Evolutionary conservation across 2,888 invertebrate species (phyloP), one percentile per base, ranked within the genome.

Genomic region (Diplolepis rosae): DNA sequence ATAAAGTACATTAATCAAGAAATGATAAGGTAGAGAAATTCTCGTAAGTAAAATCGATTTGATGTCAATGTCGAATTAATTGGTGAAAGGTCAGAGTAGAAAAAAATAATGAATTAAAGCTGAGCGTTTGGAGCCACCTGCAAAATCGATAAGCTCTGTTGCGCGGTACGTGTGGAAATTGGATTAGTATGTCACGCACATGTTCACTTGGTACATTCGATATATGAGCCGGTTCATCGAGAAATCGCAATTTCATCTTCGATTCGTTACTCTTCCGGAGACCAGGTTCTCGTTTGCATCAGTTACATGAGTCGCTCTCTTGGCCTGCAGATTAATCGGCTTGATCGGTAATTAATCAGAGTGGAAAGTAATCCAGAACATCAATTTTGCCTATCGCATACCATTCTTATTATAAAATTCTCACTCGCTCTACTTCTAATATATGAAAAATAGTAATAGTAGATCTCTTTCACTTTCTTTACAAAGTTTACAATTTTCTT

Each of bases 201-300:
- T 61, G 35, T 39, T 61, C 24, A 35, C 35, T 35, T 61, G 18
- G 45, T 45, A 18, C 15, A 42, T 42, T 42, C 15, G 15, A 35
- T 54, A 32, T 56, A 56, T 35, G 24, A 35, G 35, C n/a, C 61
- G 39, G 35, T 3, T 35, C 35, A 39, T 11, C 39, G 61, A 61
- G 61, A 61, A 39, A 61, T 24, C 24, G 61, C 61, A 61, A 61
- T 61, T 61, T 61, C 61, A 61, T 61, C 61, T 61, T 61, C 61
- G 61, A 61, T 61, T 61, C n/a, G 35, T 35, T 35, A 56, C 35
- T 35, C 56, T 24, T 56, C 35, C 35, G 2, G 13, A 13, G 61
- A 39, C 22, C 56, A 18, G 32, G 56, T 32, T n/a, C 18, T 51
- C 24, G 51, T 35, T 61, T 61, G 24, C 24, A 61, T 22, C 32